Evolutionary conservation across 2,113 vertebrate species (phyloP).

Genomic region (Mesembrinibis cayennensis): DNA sequence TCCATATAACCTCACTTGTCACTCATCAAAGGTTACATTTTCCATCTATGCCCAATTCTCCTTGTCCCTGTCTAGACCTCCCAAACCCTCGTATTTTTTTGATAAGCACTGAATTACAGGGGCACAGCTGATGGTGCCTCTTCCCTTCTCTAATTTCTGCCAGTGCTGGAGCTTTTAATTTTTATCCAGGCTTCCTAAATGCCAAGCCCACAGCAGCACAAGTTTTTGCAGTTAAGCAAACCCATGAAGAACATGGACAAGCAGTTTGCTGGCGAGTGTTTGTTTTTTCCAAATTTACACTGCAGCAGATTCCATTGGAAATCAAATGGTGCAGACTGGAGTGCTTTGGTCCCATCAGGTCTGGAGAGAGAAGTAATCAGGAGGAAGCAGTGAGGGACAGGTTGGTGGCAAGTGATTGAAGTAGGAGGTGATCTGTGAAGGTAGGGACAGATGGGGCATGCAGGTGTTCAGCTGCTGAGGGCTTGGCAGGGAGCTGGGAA

Average conservation of each 20-base stretch:
- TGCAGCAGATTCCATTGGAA: neutral
- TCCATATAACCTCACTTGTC: neutral
- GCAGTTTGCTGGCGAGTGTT: neutral
- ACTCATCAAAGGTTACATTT: constrained; percentile 44
- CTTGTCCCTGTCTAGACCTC: neutral
- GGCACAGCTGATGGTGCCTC: neutral
- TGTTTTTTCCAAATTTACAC: neutral
- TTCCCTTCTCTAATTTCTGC: neutral
- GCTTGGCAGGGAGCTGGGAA: neutral
- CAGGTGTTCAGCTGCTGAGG: constrained; percentile 8
- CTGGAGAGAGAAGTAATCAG: neutral
- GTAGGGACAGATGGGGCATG: constrained; percentile 16
- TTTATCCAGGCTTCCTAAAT: neutral
- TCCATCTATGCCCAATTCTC: neutral
- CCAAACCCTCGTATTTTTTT: neutral
- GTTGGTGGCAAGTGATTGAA: neutral
- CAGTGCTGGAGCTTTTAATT: neutral
- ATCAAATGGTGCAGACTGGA: neutral
- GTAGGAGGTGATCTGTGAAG: neutral
- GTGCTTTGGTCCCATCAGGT: neutral
- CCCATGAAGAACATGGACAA: neutral
- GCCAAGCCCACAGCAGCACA: neutral
- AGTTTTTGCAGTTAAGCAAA: neutral
- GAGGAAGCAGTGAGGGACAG: neutral
- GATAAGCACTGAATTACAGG: neutral